Percentiles rank a stretch among this genome's conserved stretches.
phyloP scores from a whole-genome alignment of 2,888 invertebrate genomes.

The Trisateles emortualis region DNA sequence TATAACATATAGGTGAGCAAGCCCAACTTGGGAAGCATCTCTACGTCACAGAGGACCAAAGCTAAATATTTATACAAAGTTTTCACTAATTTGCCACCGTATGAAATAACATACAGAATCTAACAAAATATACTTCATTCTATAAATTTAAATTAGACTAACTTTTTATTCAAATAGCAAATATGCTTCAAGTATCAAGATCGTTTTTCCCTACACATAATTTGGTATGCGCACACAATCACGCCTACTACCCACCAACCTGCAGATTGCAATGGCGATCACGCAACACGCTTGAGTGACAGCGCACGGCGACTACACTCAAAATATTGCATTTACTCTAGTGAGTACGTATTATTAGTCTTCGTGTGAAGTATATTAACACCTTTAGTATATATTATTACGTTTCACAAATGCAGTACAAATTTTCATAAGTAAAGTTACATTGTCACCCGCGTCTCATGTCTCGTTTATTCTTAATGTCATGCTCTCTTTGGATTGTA shows the following conservation, averaged over 20 bases:
- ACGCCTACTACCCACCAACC: conserved; percentile 13
- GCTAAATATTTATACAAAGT: too few relatives aligned
- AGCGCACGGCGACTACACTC: conserved; percentile 63
- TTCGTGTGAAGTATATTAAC: conserved; percentile 36
- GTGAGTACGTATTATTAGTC: conserved; percentile 44
- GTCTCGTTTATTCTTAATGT: too few relatives aligned
- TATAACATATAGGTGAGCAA: too few relatives aligned
- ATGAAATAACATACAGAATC: too few relatives aligned
- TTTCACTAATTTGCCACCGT: too few relatives aligned
- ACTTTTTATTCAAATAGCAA: not conserved
- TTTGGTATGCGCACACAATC: conserved; percentile 20
- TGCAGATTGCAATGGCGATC: conserved; percentile 67
- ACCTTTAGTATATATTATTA: conserved; percentile 19
- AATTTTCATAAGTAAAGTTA: conserved; percentile 3
- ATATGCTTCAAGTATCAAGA: not conserved
- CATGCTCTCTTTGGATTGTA: too few relatives aligned
- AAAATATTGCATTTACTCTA: conserved; percentile 66
- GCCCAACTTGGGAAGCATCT: too few relatives aligned
- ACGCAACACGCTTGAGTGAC: conserved; percentile 71
- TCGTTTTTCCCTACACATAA: not conserved
- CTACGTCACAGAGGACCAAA: too few relatives aligned
- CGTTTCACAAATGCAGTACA: conserved; percentile 15
- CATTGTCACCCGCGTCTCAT: too few relatives aligned
- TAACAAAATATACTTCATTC: too few relatives aligned
- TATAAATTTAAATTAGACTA: too few relatives aligned